A percentile compares a stretch with the other conserved stretches of the same genome.
phyloP scores from a whole-genome alignment of 1,140 invertebrate genomes.

The Glossosoma conforme region DNA sequence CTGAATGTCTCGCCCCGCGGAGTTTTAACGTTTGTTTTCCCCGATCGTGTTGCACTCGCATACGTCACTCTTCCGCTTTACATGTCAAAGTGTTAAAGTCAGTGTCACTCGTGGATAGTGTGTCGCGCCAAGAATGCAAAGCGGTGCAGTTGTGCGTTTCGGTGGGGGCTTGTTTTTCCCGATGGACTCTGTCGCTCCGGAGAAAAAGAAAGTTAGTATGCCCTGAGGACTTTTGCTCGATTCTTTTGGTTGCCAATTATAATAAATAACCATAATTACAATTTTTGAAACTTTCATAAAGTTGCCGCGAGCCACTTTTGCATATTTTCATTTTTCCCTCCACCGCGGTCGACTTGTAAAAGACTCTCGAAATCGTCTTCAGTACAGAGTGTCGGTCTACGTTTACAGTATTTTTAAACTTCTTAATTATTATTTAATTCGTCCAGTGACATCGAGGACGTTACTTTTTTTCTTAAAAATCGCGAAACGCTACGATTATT shows the following conservation, averaged over 20 bases:
- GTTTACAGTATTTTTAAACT: too few relatives aligned
- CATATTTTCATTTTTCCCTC: too few relatives aligned
- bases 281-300: constrained; percentile 13
- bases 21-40: constrained; percentile 33
- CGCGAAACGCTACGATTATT: constrained; percentile 9
- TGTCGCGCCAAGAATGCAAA: constrained; percentile 27
- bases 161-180: constrained; percentile 32
- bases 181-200: constrained; percentile 31
- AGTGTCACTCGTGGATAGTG: constrained; percentile 41
- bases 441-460: too few relatives aligned
- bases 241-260: constrained; percentile 19
- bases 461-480: constrained; percentile 5
- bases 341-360: too few relatives aligned
- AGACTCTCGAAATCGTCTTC: too few relatives aligned
- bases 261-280: too few relatives aligned
- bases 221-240: constrained; percentile 17
- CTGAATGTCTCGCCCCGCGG: constrained; percentile 41
- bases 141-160: constrained; percentile 30
- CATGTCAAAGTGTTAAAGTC: constrained; percentile 51
- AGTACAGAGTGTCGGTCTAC: too few relatives aligned
- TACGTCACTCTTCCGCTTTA: constrained; percentile 36
- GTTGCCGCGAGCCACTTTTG: neutral
- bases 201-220: constrained; percentile 33
- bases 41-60: constrained; percentile 1
- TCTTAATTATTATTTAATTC: too few relatives aligned